Evolutionary conservation across 2,113 vertebrate species (phyloP), one percentile per base, ranked within the genome.

Genomic region (Lepus europaeus): DNA sequence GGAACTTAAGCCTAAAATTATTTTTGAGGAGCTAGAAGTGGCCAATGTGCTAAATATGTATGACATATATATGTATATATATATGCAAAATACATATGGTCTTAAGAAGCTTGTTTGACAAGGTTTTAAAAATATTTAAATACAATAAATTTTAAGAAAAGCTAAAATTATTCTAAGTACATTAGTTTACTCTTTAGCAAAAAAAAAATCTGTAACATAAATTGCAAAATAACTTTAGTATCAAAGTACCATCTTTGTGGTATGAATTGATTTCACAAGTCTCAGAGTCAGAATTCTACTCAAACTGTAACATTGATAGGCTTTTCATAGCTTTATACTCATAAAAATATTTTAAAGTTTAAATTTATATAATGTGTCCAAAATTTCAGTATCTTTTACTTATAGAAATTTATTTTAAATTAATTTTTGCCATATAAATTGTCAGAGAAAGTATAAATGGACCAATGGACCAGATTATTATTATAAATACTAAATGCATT

Each of bases 271-370:
- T 81, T 89, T 85, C 7, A 89, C n/a, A 85, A 69, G 66, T 49
- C 77, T 86, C 33, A 68, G 85, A 85, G 39, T n/a, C 33, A 83
- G 61, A 68, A 77, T 69, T 90, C 23, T 49, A 73, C 16, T 73
- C 45, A 16, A 83, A 29, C 2, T 82, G n/a, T 86, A 92, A 86
- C 91, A 89, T 61, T 45, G 87, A 6, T 87, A 94, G 53, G 3
- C 70, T 72, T 92, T 53, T 84, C 86, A 36, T 61, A 72, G 56
- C 14, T 96, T 97, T 97, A 53, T 69, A 97, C 94, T 96, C 97
- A 94, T 84, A 97, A 97, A 97, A 31, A 96, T 97, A 96, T 96
- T 87, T 33, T 53, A 94, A 93, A 96, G 98, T 92, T 88, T 59
- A 93, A 97, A 93, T 94, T 56, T 93, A 96, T 14, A 93, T 51